Base-by-base conservation (phyloP, 2,113 vertebrate species). In the Notothenia coriiceps region DNA sequence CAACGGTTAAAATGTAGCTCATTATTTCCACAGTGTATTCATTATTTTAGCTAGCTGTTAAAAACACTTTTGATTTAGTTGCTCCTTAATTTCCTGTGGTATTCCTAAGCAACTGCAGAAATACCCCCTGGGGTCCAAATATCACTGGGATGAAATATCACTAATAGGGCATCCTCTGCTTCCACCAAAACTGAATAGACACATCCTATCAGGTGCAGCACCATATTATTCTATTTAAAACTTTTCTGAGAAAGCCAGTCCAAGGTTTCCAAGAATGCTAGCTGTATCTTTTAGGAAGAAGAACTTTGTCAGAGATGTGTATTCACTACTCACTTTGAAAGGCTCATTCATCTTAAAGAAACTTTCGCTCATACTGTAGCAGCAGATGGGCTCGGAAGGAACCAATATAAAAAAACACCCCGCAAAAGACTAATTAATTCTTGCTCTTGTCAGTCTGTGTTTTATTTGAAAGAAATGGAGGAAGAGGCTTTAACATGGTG, bases 381-480 rank as follows among this genome's bases (percentile, higher is more conserved):
- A 76, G 73, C 90, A 91, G 92, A 92, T 92, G 92, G 83, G 60
- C 83, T 72, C 79, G 83, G 88, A 92, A 91, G 90, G 88, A 92
- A 55, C 78, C 83, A 78, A 74, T 64, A 81, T 82, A 55, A 86
- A 85, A 81, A 69, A 81, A 60, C 64, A 18, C 66, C 51, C 35
- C 15, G 54, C 63, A 81, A 88, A 56, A 72, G 79, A 57, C 49
- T 86, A 78, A 90, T 89, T 88, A 83, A 74, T 67, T 82, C 54
- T 64, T 59, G 66, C 71, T 89, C 79, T 68, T 75, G 61, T 83
- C 80, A 43, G 66, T 79, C 43, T 77, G 64, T 70, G 81, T 73
- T 85, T 62, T 54, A 64, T 76, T 87, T 61, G 57, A 70, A 43
- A 81, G 63, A 83, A 88, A 86, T 51, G 60, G 85, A 91, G 83